Evolutionary conservation across 2,888 invertebrate genomes (phyloP).

Genomic region (Eledone cirrhosa): DNA sequence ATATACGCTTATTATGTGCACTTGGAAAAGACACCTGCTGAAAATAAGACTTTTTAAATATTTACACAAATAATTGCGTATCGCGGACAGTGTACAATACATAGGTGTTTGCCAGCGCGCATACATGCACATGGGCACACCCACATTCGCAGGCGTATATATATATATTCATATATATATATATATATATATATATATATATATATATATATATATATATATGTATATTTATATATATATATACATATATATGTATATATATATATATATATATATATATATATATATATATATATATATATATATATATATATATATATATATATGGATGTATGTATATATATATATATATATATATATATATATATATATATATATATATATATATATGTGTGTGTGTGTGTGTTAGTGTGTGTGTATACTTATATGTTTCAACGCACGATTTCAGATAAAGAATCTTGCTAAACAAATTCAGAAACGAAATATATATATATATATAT

Average conservation of each 20-base stretch:
- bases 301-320: background rate
- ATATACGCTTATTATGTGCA: too few relatives aligned
- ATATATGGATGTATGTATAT: background rate
- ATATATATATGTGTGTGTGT: background rate
- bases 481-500: too few relatives aligned
- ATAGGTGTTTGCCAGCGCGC: too few relatives aligned
- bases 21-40: too few relatives aligned
- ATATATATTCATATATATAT: background rate
- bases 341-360: slow-evolving; percentile 20
- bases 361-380: background rate
- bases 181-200: background rate
- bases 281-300: background rate
- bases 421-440: too few relatives aligned
- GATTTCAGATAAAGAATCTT: too few relatives aligned
- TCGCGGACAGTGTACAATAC: too few relatives aligned
- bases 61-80: too few relatives aligned
- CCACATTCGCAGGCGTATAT: background rate
- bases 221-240: background rate
- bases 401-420: too few relatives aligned
- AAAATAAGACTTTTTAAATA: too few relatives aligned
- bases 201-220: background rate
- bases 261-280: background rate
- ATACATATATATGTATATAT: background rate
- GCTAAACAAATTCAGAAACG: too few relatives aligned
- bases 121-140: background rate